Base-by-base conservation (phyloP, 2,797 vertebrate species). In the Serranus cabrilla region DNA sequence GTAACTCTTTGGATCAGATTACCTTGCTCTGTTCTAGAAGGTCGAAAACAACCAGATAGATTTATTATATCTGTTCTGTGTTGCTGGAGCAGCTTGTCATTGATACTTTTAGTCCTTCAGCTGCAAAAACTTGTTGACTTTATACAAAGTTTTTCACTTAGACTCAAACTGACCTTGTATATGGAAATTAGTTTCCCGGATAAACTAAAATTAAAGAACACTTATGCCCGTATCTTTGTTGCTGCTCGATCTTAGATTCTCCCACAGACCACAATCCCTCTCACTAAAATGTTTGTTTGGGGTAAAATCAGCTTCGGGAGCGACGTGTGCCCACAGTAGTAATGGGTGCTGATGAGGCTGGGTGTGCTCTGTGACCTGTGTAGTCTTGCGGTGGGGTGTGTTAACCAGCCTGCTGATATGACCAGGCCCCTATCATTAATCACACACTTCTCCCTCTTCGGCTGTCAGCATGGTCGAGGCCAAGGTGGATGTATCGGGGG, bases 371-470 rank as follows among this genome's bases (percentile, higher is more conserved):
- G 95, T 97, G 97, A 98, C 96, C 97, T 97, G 95, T 95, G 89
- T 91, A 77, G 78, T 88, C 80, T 67, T 95, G 95, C 94, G 95
- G 94, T 96, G 80, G 66, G 84, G 51, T 84, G 59, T 90, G 96
- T 96, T 98, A 98, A 97, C 96, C 96, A 96, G 95, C 95, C 95
- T 95, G 94, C 96, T 97, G 96, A 97, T 99, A 96, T 96, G 96
- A 96, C 96, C 96, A 95, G 95, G 93, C 94, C 96, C 80, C 95
- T 88, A 90, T 96, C 97, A 98, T 99, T 98, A 98, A 99, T 98
- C 97, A 99, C 96, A 96, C 80, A 85, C 73, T 74, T 94, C 94
- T 93, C 92, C 77, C 91, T 91, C 90, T 94, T 89, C 84, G 91
- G 96, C 95, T 95, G 94, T 91, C 95, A 96, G 61, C 80, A 25